Evolutionary conservation across 2,888 invertebrate species (phyloP).

Genomic region (Drosophila neonasuta): DNA sequence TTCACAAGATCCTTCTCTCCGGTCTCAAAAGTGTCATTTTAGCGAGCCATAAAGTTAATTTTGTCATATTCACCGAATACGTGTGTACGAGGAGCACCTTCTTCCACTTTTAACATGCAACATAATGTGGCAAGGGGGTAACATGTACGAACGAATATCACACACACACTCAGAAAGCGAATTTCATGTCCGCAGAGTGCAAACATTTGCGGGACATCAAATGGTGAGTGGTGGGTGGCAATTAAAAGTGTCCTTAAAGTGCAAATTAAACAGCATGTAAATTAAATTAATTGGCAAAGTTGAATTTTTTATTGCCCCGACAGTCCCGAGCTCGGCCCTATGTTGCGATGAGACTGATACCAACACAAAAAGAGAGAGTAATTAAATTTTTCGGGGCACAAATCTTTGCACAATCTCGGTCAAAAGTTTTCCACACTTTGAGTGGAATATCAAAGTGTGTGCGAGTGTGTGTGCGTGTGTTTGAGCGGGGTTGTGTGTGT

Average conservation of each 20-base stretch:
- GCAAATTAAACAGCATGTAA: constrained; percentile 55
- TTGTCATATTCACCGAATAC: constrained; percentile 16
- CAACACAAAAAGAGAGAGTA: constrained; percentile 44
- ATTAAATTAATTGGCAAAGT: constrained; percentile 74
- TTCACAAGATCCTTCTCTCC: background rate
- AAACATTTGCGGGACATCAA: constrained; percentile 39
- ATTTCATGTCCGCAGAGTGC: constrained; percentile 10
- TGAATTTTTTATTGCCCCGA: constrained; percentile 56
- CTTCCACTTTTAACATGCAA: constrained; percentile 8
- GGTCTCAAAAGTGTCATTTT: constrained; percentile 28
- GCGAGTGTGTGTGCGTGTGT: constrained; percentile 12
- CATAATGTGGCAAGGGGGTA: background rate
- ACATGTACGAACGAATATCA: constrained; percentile 14
- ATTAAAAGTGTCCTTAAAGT: constrained; percentile 27
- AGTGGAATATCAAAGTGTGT: constrained; percentile 5
- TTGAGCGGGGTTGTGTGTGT: background rate
- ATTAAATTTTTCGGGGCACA: constrained; percentile 56
- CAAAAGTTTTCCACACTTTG: constrained; percentile 47
- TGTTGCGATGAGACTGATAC: constrained; percentile 28
- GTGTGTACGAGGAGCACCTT: background rate
- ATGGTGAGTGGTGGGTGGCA: constrained; percentile 3
- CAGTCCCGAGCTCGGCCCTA: constrained; percentile 4
- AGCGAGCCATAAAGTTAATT: constrained; percentile 35
- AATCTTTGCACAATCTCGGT: constrained; percentile 56
- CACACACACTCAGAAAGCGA: background rate